phyloP scores from a whole-genome alignment of 1,140 invertebrate species.

The Papilio glaucus region DNA sequence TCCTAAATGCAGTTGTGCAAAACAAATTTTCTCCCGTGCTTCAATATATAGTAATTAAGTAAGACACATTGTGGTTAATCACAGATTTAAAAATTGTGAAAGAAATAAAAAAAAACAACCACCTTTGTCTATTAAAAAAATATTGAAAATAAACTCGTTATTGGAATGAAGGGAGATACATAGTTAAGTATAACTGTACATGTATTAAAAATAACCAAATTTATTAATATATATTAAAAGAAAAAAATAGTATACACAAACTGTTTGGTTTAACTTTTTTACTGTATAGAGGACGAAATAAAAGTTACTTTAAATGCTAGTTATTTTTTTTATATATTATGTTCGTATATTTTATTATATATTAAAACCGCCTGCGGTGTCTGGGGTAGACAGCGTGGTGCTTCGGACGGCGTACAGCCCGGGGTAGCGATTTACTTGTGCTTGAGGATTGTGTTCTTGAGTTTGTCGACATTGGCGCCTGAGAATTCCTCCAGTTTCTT shows the following conservation, averaged over 20 bases:
- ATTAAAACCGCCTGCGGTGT: slow-evolving; percentile 15
- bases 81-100: slow-evolving; percentile 24
- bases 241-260: slow-evolving; percentile 2
- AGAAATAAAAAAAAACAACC: slow-evolving; percentile 21
- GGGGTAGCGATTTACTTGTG: slow-evolving; percentile 70
- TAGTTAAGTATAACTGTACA: not conserved
- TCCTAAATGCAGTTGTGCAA: slow-evolving; percentile 40
- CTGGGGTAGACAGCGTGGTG: slow-evolving; percentile 23
- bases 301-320: slow-evolving; percentile 17
- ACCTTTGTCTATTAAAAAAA: not conserved
- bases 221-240: not conserved
- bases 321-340: slow-evolving; percentile 28
- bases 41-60: slow-evolving; percentile 28
- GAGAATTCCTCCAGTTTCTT: slow-evolving; percentile 89
- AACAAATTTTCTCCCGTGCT: slow-evolving; percentile 39
- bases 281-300: slow-evolving; percentile 18
- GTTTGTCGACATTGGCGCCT: slow-evolving; percentile 91
- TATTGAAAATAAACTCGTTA: not conserved
- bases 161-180: too few relatives aligned
- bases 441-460: slow-evolving; percentile 86
- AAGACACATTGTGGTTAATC: slow-evolving; percentile 46
- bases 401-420: slow-evolving; percentile 47
- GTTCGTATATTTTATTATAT: slow-evolving; percentile 1
- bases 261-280: not conserved
- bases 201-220: slow-evolving; percentile 6